These are phyloP conservation scores for Hydrolagus affinis DNA, from an alignment of 2,113 vertebrate genomes.

Conservation along the genomic window DNA sequence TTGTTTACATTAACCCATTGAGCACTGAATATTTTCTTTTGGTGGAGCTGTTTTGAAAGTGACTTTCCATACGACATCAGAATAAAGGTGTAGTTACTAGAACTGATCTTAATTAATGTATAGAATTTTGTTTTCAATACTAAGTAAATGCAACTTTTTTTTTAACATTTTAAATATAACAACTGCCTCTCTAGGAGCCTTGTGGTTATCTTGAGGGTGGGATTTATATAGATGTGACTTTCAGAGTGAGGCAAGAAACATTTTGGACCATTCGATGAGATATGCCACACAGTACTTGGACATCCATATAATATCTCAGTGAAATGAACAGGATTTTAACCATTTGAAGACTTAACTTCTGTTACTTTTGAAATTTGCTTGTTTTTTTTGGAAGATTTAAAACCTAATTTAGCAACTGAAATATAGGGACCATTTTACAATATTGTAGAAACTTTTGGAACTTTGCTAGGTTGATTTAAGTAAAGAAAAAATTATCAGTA, in stretches of 20 bases:
- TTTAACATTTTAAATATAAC: background rate
- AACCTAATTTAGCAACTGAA: background rate
- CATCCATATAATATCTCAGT: background rate
- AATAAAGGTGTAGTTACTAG: background rate
- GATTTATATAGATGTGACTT: slow-evolving; percentile 11
- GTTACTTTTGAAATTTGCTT: background rate
- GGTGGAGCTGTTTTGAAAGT: background rate
- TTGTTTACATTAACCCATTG: slow-evolving; percentile 14
- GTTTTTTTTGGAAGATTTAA: background rate
- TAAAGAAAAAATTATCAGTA: background rate
- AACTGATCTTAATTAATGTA: background rate
- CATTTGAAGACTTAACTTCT: background rate
- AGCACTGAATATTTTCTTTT: slow-evolving; percentile 7
- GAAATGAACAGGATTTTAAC: background rate
- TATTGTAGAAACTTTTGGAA: background rate
- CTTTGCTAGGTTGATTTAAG: background rate
- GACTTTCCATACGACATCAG: background rate
- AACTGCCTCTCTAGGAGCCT: background rate
- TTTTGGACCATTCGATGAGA: slow-evolving; percentile 21
- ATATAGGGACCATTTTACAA: background rate
- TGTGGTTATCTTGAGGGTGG: slow-evolving; percentile 4
- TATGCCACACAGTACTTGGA: background rate
- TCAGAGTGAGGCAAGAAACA: background rate
- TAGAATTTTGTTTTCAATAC: background rate
- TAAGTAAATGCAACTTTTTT: background rate